A percentile compares a stretch with the other conserved stretches of the same genome.
Evolutionary conservation across 2,113 vertebrate species (phyloP).

Genomic region (Penelope pileata): DNA sequence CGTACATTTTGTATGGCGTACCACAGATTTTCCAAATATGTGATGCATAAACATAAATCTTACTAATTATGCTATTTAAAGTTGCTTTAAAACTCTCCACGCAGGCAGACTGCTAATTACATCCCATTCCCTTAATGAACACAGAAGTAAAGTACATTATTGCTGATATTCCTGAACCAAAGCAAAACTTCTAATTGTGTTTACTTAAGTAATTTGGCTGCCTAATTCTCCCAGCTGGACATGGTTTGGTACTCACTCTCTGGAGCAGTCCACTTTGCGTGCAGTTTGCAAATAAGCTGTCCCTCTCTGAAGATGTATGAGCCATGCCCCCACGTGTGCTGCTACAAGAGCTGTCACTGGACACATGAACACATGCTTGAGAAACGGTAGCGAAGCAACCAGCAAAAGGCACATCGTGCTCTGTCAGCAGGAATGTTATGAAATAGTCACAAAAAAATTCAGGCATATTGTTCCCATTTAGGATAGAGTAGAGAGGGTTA

Average conservation of each 20-base stretch:
- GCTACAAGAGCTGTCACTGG: background rate
- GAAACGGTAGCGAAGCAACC: slow-evolving; percentile 30
- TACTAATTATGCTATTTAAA: background rate
- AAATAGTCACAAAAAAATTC: slow-evolving; percentile 49
- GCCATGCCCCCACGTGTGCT: fast-evolving
- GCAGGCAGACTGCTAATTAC: background rate
- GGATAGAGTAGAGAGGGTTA: background rate
- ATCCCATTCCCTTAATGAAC: background rate
- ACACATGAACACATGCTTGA: background rate
- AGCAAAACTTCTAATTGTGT: background rate
- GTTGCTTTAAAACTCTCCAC: background rate
- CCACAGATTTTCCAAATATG: background rate
- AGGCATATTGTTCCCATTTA: slow-evolving; percentile 43
- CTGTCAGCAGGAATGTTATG: slow-evolving; percentile 27
- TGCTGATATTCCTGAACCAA: background rate
- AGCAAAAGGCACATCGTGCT: slow-evolving; percentile 14
- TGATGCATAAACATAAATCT: background rate
- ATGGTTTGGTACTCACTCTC: background rate
- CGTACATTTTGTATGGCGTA: background rate
- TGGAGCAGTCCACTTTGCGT: background rate
- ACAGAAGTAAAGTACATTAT: background rate
- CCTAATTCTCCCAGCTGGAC: background rate
- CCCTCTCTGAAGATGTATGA: background rate
- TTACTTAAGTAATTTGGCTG: background rate
- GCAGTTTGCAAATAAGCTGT: fast-evolving